Base-by-base conservation (phyloP, 2,888 invertebrate genomes). In the Lycia hirtaria region DNA sequence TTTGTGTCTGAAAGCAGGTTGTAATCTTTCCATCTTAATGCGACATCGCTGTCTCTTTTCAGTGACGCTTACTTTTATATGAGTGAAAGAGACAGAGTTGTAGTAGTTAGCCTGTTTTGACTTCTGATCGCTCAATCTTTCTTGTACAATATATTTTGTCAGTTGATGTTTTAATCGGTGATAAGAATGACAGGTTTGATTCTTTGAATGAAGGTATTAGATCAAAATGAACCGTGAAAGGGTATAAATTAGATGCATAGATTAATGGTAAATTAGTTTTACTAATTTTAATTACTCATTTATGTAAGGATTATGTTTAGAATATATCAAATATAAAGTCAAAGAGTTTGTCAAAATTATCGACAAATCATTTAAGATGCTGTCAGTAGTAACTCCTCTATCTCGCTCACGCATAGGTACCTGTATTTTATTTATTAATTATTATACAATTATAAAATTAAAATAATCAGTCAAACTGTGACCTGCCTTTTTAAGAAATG, bases 61-160 rank as follows among this genome's bases (percentile, higher is more conserved):
- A 19, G 49, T 61, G 20, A 38, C 26, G 15, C 10, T 48, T 10
- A 20, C 28, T 28, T 22, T 2, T 1, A 41, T 65, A 30, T 22
- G 80, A 61, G 72, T 57, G 80, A 83, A 60, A 15, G 78, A 71
- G 88, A 81, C 60, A 58, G 76, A 44, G 35, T 5, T 48, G 49
- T 48, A 37, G 57, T 58, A 44, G 52, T 58, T 58, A 64, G 61
- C 61, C 61, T 81, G 78, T 83, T 85, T 76, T 83, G 85, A 84
- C 82, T 80, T 78, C 73, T 87, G 87, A 87, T 86, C 81, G 79
- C 73, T 87, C 87, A 84, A 87, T 87, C 83, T 76, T n/a, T 72
- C 64, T 69, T 68, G 68, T 67, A 71, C 43, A 53, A 58, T 37
- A 75, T 80, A 80, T 83, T 85, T 84, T 86, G 83, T 84, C 80